Evolutionary conservation across 2,888 invertebrate genomes (phyloP), one percentile per base, ranked within the genome.

Genomic region (Endomychus coccineus): DNA sequence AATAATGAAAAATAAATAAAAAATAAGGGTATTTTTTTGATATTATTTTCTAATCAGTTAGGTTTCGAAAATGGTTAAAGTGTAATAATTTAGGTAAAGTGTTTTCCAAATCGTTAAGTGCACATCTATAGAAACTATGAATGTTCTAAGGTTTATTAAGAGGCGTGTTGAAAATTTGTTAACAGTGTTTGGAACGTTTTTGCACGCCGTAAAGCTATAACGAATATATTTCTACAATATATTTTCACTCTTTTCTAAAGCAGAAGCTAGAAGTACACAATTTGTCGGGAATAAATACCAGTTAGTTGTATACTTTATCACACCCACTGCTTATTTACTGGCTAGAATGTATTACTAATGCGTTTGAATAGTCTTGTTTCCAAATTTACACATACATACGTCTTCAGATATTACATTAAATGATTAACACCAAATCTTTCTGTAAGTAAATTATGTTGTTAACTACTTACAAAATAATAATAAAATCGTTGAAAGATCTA

Each of bases 151-250:
- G n/a, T 7, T 19, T 19, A 7, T 24, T n/a, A n/a, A 24, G 24
- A 15, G 17, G 16, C n/a, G n/a, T 28, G 17, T 34, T 12, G 15
- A 21, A 22, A 21, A 27, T 27, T 27, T 27, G 27, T 27, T 27
- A 34, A 27, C 14, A 24, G 22, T 24, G 27, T 23, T 25, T n/a
- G n/a, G n/a, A n/a, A n/a, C n/a, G n/a, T n/a, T n/a, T 53, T 58
- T 60, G 58, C 56, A 60, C 54, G 51, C 53, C 47, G n/a, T 48
- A 48, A 56, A 58, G 58, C 58, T 54, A 54, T 52, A 53, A 56
- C 54, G 52, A 54, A 51, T 50, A 54, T 54, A 49, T 49, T 46
- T 45, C 48, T 52, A 54, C 47, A 48, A 53, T 51, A 52, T 51
- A 48, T 40, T 48, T 53, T 55, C 51, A 48, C 50, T 54, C 44